A percentile compares a stretch with the other conserved stretches of the same genome.
Evolutionary conservation across 2,888 invertebrate genomes (phyloP).

Genomic region (Drosophila cognata): DNA sequence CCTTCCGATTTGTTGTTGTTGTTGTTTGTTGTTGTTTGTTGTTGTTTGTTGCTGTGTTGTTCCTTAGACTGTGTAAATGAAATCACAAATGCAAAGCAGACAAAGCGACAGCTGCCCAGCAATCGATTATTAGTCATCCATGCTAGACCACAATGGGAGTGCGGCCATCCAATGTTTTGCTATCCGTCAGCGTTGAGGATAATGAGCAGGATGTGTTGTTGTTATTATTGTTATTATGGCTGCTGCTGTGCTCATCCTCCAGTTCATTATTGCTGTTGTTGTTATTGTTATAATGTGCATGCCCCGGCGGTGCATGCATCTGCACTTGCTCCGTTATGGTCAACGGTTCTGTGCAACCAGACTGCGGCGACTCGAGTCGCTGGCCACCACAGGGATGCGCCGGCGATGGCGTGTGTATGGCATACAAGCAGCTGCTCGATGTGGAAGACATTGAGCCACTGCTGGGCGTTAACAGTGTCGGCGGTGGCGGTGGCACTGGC

Average conservation of each 20-base stretch:
- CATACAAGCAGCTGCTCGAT: conserved; percentile 77
- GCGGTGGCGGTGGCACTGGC: conserved; percentile 30
- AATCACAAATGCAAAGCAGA: conserved; percentile 68
- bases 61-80: conserved; percentile 46
- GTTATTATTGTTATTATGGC: conserved; percentile 75
- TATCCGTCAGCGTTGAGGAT: conserved; percentile 83
- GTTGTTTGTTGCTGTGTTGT: conserved; percentile 18
- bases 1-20: conserved; percentile 20
- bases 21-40: conserved; percentile 36
- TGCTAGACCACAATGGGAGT: conserved; percentile 83
- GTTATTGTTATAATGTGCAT: conserved; percentile 23
- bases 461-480: conserved; percentile 32
- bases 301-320: conserved; percentile 62
- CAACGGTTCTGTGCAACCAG: conserved; percentile 53
- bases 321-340: conserved; percentile 80
- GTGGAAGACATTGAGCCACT: conserved; percentile 63
- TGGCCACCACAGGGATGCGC: conserved; percentile 32
- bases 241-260: conserved; percentile 50
- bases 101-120: conserved; percentile 22
- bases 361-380: conserved; percentile 43
- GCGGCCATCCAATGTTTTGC: conserved; percentile 84
- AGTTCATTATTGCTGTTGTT: conserved; percentile 43
- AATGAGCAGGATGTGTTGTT: conserved; percentile 83
- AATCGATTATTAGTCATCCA: conserved; percentile 4
- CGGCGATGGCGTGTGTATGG: conserved; percentile 78